A percentile compares a stretch with the other conserved stretches of the same genome.
Conservation (phyloP, 2,888 invertebrate species). For the Amaurobius ferox region DNA sequence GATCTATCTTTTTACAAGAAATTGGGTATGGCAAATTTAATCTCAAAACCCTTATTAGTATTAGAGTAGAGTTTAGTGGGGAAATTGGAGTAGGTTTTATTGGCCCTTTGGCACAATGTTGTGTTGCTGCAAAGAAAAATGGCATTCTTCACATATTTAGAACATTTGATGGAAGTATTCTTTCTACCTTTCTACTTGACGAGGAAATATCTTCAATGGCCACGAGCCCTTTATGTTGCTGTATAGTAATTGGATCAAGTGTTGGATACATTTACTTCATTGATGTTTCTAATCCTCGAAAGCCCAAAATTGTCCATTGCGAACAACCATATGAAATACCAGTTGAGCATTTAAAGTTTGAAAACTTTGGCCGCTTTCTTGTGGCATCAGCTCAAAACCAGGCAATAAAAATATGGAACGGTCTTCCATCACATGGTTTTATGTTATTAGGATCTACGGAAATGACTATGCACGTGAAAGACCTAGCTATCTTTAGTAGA, state of each 20-base stretch:
- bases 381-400: background rate
- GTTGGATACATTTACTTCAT: slow-evolving; percentile 30
- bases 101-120: background rate
- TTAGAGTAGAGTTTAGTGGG: background rate
- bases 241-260: slow-evolving; percentile 12
- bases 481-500: slow-evolving; percentile 9
- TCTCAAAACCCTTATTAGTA: background rate
- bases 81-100: slow-evolving; percentile 20
- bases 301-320: slow-evolving; percentile 26
- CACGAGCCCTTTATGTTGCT: slow-evolving; percentile 29
- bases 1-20: background rate
- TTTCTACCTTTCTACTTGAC: slow-evolving; percentile 11
- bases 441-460: slow-evolving; percentile 1
- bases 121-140: slow-evolving; percentile 21
- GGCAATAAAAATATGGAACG: slow-evolving; percentile 19
- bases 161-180: background rate
- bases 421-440: slow-evolving; percentile 25
- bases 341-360: slow-evolving; percentile 23
- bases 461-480: slow-evolving; percentile 9
- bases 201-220: slow-evolving; percentile 22
- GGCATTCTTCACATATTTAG: slow-evolving; percentile 14
- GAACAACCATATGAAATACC: slow-evolving; percentile 20
- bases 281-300: background rate
- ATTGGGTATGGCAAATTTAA: background rate
- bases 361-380: slow-evolving; percentile 22